Conservation (phyloP, 2,888 invertebrate genomes). For the Tillus elongatus region DNA sequence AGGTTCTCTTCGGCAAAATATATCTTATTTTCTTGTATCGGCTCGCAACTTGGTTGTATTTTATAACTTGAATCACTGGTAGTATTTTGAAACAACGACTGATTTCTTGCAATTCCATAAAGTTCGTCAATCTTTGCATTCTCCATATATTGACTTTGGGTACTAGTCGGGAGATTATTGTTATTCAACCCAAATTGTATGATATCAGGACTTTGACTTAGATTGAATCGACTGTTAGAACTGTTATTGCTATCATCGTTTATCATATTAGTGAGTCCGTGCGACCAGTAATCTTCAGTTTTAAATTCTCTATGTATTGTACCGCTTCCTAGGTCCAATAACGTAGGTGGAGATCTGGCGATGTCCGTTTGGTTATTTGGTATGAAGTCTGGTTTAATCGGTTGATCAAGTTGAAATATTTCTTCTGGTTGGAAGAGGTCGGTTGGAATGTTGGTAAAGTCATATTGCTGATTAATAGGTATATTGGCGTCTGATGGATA, state of each 20-base stretch:
- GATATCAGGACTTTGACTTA: constrained; percentile 47
- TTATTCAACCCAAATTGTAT: constrained; percentile 39
- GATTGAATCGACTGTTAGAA: constrained; percentile 38
- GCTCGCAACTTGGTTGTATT: constrained; percentile 21
- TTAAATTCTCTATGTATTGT: constrained; percentile 55
- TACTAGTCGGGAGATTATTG: constrained; percentile 26
- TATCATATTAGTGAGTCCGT: constrained; percentile 42
- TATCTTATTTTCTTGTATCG: constrained; percentile 21
- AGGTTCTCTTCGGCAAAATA: constrained; percentile 27
- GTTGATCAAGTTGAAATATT: constrained; percentile 68
- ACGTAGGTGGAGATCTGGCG: constrained; percentile 57
- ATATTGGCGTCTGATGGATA: constrained; percentile 35
- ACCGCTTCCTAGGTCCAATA: constrained; percentile 63
- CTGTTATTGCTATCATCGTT: constrained; percentile 46
- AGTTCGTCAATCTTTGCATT: constrained; percentile 24
- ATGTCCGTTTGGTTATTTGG: constrained; percentile 42
- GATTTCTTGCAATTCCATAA: constrained; percentile 10
- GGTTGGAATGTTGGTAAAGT: constrained; percentile 51
- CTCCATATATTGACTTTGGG: constrained; percentile 26
- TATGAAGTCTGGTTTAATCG: constrained; percentile 54
- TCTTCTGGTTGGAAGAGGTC: constrained; percentile 70
- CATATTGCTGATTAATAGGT: constrained; percentile 44
- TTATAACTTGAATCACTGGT: constrained; percentile 19
- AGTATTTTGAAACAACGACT: too few relatives aligned
- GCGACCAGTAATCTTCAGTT: constrained; percentile 53